A percentile compares a stretch with the other conserved stretches of the same genome.
Evolutionary conservation across 1,140 invertebrate genomes (phyloP).

Genomic region (Yoshiicerus persimilis): DNA sequence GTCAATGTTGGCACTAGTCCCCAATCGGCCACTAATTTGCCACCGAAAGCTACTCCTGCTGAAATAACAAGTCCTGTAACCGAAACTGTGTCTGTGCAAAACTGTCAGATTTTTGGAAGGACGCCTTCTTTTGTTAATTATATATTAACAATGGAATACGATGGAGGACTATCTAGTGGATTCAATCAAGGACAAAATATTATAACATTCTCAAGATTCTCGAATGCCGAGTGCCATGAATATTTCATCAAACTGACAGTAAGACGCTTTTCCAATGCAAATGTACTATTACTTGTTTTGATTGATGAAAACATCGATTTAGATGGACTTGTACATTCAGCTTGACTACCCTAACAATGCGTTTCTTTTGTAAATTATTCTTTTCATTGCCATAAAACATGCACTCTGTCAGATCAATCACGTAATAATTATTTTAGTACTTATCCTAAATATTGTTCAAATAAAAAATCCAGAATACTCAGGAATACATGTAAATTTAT

Average conservation of each 20-base stretch:
- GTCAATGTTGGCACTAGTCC: neutral
- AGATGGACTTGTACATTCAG: neutral
- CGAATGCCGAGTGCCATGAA: conserved; percentile 29
- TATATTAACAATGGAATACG: conserved; percentile 17
- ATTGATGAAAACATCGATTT: neutral
- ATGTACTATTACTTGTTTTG: neutral
- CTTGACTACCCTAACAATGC: neutral
- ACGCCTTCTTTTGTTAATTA: conserved; percentile 26
- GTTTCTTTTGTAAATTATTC: neutral
- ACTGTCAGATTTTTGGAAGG: conserved; percentile 37
- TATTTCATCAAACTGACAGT: conserved; percentile 36
- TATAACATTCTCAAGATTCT: neutral
- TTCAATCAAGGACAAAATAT: conserved; percentile 7
- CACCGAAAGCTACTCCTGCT: neutral
- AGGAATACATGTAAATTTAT: no score
- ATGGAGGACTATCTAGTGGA: neutral
- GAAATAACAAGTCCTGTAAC: neutral
- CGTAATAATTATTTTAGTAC: no score
- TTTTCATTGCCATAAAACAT: neutral
- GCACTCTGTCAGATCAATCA: no score
- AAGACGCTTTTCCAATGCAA: neutral
- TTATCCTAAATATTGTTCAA: no score
- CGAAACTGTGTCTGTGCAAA: neutral
- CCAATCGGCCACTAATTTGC: neutral
- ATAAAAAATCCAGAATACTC: no score